phyloP scores from a whole-genome alignment of 2,888 invertebrate species.

The Xestia ashworthii region DNA sequence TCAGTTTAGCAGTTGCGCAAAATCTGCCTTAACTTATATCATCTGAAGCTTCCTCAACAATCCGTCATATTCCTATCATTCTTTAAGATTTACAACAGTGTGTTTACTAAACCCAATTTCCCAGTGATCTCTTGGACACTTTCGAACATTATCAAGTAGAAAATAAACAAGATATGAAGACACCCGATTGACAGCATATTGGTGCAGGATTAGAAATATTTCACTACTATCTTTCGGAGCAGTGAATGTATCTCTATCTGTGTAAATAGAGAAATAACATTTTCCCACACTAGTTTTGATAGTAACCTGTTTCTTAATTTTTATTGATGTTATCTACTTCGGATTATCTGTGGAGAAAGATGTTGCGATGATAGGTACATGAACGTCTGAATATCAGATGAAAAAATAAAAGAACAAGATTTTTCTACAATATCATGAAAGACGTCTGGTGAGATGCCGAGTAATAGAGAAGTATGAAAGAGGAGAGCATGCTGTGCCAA shows the following conservation, averaged over 20 bases:
- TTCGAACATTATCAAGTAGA: conserved; percentile 63
- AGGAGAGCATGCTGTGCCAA: background rate
- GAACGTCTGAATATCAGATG: background rate
- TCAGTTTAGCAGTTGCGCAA: background rate
- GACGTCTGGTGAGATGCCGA: background rate
- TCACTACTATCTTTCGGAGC: conserved; percentile 71
- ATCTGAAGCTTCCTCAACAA: conserved; percentile 43
- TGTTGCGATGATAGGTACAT: conserved; percentile 17
- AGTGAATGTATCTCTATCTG: conserved; percentile 60
- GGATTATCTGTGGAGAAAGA: conserved; percentile 32
- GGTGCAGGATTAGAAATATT: conserved; percentile 74
- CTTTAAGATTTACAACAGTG: conserved; percentile 49
- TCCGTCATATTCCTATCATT: conserved; percentile 44
- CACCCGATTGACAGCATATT: conserved; percentile 76
- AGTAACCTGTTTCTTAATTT: conserved; percentile 51
- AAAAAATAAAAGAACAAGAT: background rate
- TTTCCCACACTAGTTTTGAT: conserved; percentile 69
- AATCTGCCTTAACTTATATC: background rate
- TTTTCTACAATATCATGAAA: background rate
- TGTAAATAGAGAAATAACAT: conserved; percentile 55
- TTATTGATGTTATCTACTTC: conserved; percentile 40
- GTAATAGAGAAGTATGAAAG: background rate
- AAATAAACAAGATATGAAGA: conserved; percentile 69
- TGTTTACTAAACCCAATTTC: conserved; percentile 64
- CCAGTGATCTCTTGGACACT: conserved; percentile 53